Evolutionary conservation across 2,113 vertebrate species (phyloP), one percentile per base, ranked within the genome.

Genomic region (Cervus canadensis): DNA sequence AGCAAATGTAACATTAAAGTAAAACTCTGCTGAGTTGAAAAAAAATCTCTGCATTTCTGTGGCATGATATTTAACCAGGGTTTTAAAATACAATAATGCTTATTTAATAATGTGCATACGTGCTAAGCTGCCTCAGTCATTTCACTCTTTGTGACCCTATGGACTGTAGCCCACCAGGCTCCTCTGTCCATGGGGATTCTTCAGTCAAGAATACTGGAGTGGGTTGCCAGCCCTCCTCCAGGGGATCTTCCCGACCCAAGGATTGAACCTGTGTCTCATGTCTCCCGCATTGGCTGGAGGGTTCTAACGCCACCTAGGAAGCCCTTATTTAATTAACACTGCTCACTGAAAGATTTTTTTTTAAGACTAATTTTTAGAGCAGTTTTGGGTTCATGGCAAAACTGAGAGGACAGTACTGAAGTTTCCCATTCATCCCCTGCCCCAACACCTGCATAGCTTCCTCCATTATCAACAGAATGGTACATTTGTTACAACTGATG

Each of bases 1-100:
- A 95, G 95, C 85, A 98, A 87, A 89, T 88, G 60, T 45, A 60
- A 74, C 48, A 40, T 59, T 48, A 48, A 96, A 98, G 48, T 98
- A 97, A 98, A 98, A 96, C 87, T 94, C 82, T 67, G 87, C 94
- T 94, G 13, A 82, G 50, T 1, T 6, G 1, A 45, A 74, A 71
- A 71, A 71, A 40, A 71, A 12, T 36, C 67, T 71, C 23, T 40
- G n/a, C n/a, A 92, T 79, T 94, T 92, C 28, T 62, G 17, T 30
- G 36, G 86, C 60, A 74, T 59, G 36, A 92, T 82, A 90, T 93
- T 81, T 90, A 93, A 81, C 57, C 33, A 94, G 56, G 62, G 45
- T 85, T 93, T 97, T n/a, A 21, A 94, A 84, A 91, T 88, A 84
- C 12, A 85, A 57, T 48, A 26, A 88, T 54, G 19, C 28, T 95